A percentile compares a stretch with the other conserved stretches of the same genome.
Evolutionary conservation across 2,797 vertebrate species (phyloP).

Genomic region (Echeneis naucrates): DNA sequence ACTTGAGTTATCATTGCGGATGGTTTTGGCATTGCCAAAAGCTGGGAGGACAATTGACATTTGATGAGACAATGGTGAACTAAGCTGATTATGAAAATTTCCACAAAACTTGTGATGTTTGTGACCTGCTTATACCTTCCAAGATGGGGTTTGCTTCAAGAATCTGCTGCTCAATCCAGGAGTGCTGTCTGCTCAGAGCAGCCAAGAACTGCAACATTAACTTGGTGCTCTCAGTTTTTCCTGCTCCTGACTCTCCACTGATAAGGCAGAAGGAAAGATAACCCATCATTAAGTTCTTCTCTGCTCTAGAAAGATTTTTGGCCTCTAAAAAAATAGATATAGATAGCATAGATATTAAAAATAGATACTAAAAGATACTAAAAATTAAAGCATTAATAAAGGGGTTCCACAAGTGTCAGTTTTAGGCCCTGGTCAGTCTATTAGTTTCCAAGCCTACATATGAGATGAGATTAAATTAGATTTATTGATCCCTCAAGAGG

Average conservation of each 20-base stretch:
- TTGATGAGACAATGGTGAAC: background rate
- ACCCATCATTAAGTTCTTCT: background rate
- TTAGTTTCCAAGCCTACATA: background rate
- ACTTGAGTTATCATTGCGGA: constrained; percentile 97
- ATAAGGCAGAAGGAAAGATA: constrained; percentile 23
- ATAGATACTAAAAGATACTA: too few species aligned
- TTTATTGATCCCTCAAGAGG: too few species aligned
- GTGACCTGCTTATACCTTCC: constrained; percentile 85
- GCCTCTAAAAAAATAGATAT: background rate
- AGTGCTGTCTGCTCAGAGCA: constrained; percentile 93
- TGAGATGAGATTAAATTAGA: too few species aligned
- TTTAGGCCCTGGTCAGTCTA: background rate
- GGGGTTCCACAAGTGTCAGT: background rate
- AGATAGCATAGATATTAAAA: too few species aligned
- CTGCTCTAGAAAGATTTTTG: background rate
- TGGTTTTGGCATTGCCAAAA: constrained; percentile 97
- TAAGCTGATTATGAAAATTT: background rate
- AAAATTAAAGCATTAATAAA: constrained; percentile 6
- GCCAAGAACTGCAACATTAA: constrained; percentile 95
- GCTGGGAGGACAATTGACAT: constrained; percentile 77
- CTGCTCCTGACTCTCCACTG: constrained; percentile 97
- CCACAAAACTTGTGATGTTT: background rate
- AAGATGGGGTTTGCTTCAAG: constrained; percentile 96
- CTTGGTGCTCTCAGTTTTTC: constrained; percentile 97
- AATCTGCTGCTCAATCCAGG: constrained; percentile 97